Percentiles rank a stretch among this genome's conserved stretches.
phyloP scores from a whole-genome alignment of 2,888 invertebrate species.

The Silvanus unidentatus region DNA sequence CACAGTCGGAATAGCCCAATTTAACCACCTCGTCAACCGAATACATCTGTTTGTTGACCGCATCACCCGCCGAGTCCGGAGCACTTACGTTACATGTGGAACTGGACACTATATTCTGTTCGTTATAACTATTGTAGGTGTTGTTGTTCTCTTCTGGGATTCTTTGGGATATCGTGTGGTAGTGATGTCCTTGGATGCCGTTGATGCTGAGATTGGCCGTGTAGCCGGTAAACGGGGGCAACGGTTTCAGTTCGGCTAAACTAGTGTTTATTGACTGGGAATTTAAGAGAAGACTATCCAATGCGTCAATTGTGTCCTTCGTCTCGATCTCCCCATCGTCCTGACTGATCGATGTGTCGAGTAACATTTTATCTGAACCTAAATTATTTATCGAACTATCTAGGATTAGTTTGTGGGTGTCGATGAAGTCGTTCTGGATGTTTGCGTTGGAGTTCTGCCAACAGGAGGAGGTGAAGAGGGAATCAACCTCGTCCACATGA shows the following conservation, averaged over 20 bases:
- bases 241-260: conserved; percentile 75
- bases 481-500: conserved; percentile 57
- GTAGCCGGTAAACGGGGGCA: conserved; percentile 82
- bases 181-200: conserved; percentile 82
- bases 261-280: conserved; percentile 56
- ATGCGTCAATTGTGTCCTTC: conserved; percentile 56
- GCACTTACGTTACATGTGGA: conserved; percentile 58
- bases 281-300: conserved; percentile 58
- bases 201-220: conserved; percentile 82
- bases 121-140: conserved; percentile 49
- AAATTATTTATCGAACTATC: conserved; percentile 52
- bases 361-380: conserved; percentile 50
- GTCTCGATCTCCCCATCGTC: conserved; percentile 47
- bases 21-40: conserved; percentile 48
- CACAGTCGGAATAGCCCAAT: conserved; percentile 46
- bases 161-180: conserved; percentile 75
- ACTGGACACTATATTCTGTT: conserved; percentile 69
- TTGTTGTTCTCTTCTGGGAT: conserved; percentile 71
- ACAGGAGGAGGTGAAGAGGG: conserved; percentile 65
- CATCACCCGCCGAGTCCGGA: conserved; percentile 47
- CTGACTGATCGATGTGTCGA: conserved; percentile 50
- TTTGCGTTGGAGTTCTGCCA: conserved; percentile 55
- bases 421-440: conserved; percentile 50
- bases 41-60: conserved; percentile 43
- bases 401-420: conserved; percentile 50